A percentile compares a stretch with the other conserved stretches of the same genome.
These are phyloP conservation scores for Battus philenor DNA, from an alignment of 1,140 invertebrate genomes.

Conservation along the genomic window DNA sequence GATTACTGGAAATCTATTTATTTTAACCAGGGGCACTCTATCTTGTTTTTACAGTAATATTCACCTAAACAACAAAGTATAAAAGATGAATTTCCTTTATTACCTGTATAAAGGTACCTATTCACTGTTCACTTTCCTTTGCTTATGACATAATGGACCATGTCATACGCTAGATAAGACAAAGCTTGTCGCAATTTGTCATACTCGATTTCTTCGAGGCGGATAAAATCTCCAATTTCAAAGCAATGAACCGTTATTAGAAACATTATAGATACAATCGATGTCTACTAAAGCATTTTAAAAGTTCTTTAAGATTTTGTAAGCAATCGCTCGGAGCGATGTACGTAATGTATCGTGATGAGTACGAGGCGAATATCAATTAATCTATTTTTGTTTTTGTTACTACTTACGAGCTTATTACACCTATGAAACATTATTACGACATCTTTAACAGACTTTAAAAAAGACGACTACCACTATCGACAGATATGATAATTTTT, in stretches of 20 bases:
- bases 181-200: constrained; percentile 38
- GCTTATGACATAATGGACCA: constrained; percentile 20
- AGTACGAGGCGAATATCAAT: too few species aligned
- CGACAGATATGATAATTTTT: too few species aligned
- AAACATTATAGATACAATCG: constrained; percentile 30
- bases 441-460: too few species aligned
- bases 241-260: constrained; percentile 30
- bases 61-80: constrained; percentile 1
- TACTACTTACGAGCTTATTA: too few species aligned
- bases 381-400: too few species aligned
- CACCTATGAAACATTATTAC: too few species aligned
- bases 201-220: constrained; percentile 38
- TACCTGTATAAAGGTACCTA: too few species aligned
- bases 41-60: too few species aligned
- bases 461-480: too few species aligned
- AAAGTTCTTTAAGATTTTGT: constrained; percentile 26
- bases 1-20: too few species aligned
- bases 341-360: background rate
- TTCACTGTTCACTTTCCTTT: constrained; percentile 27
- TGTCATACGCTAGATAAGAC: constrained; percentile 25
- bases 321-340: constrained; percentile 23
- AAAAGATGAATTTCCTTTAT: constrained; percentile 18
- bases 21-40: too few species aligned
- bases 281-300: constrained; percentile 24
- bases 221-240: constrained; percentile 34